Conservation (phyloP, 1,140 invertebrate species). For the Nebria ingens region DNA sequence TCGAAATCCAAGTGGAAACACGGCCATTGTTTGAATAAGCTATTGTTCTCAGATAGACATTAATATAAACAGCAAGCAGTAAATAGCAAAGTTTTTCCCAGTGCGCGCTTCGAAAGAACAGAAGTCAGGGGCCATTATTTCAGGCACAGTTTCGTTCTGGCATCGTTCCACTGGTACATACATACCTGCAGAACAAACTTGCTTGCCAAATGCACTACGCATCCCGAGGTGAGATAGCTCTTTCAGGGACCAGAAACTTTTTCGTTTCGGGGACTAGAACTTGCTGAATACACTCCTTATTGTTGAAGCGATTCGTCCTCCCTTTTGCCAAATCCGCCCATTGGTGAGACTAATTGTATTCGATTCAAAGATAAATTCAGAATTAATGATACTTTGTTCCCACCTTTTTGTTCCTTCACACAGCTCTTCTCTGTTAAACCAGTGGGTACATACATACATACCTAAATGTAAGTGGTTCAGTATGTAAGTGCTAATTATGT, state of each 20-base stretch:
- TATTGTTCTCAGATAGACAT: slow-evolving; percentile 3
- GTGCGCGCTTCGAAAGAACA: background rate
- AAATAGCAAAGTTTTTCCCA: slow-evolving; percentile 7
- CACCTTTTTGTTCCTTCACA: background rate
- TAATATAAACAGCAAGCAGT: slow-evolving; percentile 3
- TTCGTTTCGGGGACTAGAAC: too few species aligned
- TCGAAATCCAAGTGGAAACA: too few species aligned
- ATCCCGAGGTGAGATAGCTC: too few species aligned
- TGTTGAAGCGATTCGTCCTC: background rate
- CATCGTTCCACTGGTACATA: background rate
- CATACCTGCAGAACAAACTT: too few species aligned
- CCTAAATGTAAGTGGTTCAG: background rate
- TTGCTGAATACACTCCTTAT: background rate
- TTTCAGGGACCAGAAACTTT: too few species aligned
- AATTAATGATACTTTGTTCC: background rate
- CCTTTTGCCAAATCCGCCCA: background rate
- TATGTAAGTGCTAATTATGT: background rate
- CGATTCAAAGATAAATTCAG: background rate
- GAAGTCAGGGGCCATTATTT: background rate
- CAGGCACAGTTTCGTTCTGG: background rate
- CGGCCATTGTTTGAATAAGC: slow-evolving; percentile 2
- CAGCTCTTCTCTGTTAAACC: background rate
- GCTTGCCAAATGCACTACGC: too few species aligned
- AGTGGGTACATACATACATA: background rate
- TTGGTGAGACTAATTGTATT: background rate